Conservation (phyloP, 2,888 invertebrate genomes). For the Agrochola lota region DNA sequence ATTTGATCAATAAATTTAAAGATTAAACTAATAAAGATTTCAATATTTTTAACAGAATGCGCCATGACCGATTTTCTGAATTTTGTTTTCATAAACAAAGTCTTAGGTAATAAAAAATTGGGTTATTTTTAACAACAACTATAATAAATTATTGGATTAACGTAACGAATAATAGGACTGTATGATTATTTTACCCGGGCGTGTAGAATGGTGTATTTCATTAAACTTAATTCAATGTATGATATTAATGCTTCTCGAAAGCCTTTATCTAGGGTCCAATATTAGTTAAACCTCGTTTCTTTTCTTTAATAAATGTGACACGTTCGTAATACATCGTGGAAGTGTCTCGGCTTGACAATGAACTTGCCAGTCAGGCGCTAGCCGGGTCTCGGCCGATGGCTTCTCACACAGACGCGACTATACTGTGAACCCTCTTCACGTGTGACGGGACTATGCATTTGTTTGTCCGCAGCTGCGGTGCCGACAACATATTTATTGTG, state of each 20-base stretch:
- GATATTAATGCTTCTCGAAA: slow-evolving; percentile 56
- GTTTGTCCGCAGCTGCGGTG: slow-evolving; percentile 89
- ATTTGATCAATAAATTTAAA: slow-evolving; percentile 78
- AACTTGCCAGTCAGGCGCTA: slow-evolving; percentile 86
- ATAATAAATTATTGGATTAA: slow-evolving; percentile 79
- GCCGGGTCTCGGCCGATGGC: slow-evolving; percentile 63
- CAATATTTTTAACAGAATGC: slow-evolving; percentile 73
- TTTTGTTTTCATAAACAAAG: slow-evolving; percentile 82
- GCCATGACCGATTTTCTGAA: slow-evolving; percentile 78
- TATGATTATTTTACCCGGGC: slow-evolving; percentile 70
- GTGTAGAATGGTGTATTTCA: slow-evolving; percentile 67
- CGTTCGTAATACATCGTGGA: slow-evolving; percentile 78
- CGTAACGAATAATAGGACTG: slow-evolving; percentile 69
- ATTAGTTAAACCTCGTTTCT: slow-evolving; percentile 78
- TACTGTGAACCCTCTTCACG: slow-evolving; percentile 83
- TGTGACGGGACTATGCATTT: slow-evolving; percentile 87
- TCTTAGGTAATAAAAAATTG: slow-evolving; percentile 78
- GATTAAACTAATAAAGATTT: slow-evolving; percentile 82
- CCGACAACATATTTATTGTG: slow-evolving; percentile 91
- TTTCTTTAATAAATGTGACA: slow-evolving; percentile 79
- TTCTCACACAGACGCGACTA: slow-evolving; percentile 72
- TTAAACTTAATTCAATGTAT: slow-evolving; percentile 67
- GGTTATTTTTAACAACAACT: slow-evolving; percentile 75
- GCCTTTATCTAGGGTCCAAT: slow-evolving; percentile 70
- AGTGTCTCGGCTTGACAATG: slow-evolving; percentile 81